A percentile compares a stretch with the other conserved stretches of the same genome.
Evolutionary conservation across 35 echinoderm and acorn worm genomes (phyloP).

Genomic region (Stichopus chloronotus): DNA sequence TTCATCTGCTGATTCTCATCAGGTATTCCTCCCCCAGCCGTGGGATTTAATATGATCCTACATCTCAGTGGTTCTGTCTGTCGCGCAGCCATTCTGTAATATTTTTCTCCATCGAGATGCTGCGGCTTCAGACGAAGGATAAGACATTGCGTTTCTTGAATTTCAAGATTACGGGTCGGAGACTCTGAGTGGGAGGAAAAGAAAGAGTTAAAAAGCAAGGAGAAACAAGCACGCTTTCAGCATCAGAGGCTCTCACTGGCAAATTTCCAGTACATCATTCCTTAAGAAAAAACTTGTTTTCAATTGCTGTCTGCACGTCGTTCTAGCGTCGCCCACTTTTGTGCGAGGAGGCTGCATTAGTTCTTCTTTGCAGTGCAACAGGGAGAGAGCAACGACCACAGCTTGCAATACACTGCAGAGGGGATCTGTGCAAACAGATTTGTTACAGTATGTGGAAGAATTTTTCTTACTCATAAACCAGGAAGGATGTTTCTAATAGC

Average conservation of each 20-base stretch:
- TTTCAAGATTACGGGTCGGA: background rate
- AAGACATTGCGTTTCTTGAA: background rate
- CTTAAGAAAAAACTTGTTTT: background rate
- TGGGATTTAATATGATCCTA: no score
- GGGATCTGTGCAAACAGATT: background rate
- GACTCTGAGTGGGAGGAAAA: background rate
- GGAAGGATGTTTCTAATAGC: conserved; percentile 42
- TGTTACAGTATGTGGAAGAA: background rate
- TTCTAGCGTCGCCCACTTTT: background rate
- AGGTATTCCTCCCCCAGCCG: no score
- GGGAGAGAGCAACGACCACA: background rate
- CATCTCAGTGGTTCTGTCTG: background rate
- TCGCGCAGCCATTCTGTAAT: background rate
- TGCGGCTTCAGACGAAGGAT: background rate
- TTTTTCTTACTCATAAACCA: background rate
- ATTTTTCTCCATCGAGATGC: background rate
- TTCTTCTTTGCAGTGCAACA: background rate
- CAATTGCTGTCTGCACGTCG: background rate
- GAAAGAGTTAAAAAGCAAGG: background rate
- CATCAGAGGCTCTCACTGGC: background rate
- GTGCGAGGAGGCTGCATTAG: no score
- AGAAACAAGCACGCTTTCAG: background rate
- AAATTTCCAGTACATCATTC: conserved; percentile 20
- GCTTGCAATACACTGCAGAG: background rate
- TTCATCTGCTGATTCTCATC: no score